Percentiles rank a stretch among this genome's conserved stretches.
phyloP scores from a whole-genome alignment of 2,797 vertebrate species.

The Clangula hyemalis region DNA sequence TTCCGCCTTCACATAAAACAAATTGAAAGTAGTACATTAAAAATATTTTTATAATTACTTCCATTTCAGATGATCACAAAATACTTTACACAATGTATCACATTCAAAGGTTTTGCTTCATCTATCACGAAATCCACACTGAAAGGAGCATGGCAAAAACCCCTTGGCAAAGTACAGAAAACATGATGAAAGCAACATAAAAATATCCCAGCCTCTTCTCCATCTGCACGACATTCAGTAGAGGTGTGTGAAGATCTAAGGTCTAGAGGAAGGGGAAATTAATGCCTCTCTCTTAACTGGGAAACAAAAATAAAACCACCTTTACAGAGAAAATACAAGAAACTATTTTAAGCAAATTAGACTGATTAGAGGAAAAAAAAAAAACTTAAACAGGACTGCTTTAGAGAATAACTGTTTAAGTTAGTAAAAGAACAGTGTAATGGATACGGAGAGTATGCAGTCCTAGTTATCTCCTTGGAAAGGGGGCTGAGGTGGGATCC shows the following conservation, averaged over 20 bases:
- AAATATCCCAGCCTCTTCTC: neutral
- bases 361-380: neutral
- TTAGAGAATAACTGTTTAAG: neutral
- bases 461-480: neutral
- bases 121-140: neutral
- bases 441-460: neutral
- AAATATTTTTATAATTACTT: neutral
- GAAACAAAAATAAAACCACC: neutral
- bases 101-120: neutral
- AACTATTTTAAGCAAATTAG: neutral
- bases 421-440: neutral
- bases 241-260: neutral
- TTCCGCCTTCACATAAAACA: constrained; percentile 86
- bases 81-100: neutral
- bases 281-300: neutral
- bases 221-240: neutral
- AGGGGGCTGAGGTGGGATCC: neutral
- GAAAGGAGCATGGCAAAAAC: neutral
- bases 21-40: constrained; percentile 39
- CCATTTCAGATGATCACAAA: neutral
- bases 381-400: neutral
- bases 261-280: neutral
- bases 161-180: neutral
- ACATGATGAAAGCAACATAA: neutral
- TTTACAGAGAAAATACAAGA: neutral